These are phyloP conservation scores for Semibalanus balanoides DNA, from an alignment of 1,140 invertebrate genomes.

Conservation along the genomic window DNA sequence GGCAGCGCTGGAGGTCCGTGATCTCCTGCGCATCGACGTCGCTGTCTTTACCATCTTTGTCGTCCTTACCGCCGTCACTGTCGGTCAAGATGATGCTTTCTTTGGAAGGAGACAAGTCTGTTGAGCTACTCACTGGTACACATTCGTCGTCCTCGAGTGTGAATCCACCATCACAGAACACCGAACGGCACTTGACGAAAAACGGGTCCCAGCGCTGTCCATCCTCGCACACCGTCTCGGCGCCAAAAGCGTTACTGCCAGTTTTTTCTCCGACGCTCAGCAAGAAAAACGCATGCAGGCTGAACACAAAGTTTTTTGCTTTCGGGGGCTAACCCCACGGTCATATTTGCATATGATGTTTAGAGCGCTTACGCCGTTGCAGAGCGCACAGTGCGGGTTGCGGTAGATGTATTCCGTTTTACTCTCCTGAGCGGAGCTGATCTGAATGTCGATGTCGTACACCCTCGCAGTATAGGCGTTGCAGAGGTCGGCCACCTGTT, in stretches of 20 bases:
- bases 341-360: conserved; percentile 29
- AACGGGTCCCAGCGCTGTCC: conserved; percentile 38
- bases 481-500: conserved; percentile 24
- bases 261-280: conserved; percentile 32
- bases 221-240: conserved; percentile 23
- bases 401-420: conserved; percentile 26
- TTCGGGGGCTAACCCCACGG: too few relatives aligned
- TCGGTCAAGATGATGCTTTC: too few relatives aligned
- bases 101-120: too few relatives aligned
- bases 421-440: too few relatives aligned
- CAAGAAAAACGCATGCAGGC: conserved; percentile 29
- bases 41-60: not conserved
- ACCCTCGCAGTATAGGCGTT: conserved; percentile 33
- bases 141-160: not conserved
- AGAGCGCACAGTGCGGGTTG: conserved; percentile 43
- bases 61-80: not conserved
- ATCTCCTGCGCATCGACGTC: not conserved
- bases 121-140: not conserved
- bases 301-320: too few relatives aligned
- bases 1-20: not conserved
- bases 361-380: conserved; percentile 31
- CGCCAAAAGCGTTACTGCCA: conserved; percentile 28
- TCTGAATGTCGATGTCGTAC: conserved; percentile 18
- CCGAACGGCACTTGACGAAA: conserved; percentile 33
- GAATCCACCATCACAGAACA: conserved; percentile 24